These are phyloP conservation scores for Saccopteryx bilineata DNA, from an alignment of 2,113 vertebrate genomes.

Conservation along the genomic window DNA sequence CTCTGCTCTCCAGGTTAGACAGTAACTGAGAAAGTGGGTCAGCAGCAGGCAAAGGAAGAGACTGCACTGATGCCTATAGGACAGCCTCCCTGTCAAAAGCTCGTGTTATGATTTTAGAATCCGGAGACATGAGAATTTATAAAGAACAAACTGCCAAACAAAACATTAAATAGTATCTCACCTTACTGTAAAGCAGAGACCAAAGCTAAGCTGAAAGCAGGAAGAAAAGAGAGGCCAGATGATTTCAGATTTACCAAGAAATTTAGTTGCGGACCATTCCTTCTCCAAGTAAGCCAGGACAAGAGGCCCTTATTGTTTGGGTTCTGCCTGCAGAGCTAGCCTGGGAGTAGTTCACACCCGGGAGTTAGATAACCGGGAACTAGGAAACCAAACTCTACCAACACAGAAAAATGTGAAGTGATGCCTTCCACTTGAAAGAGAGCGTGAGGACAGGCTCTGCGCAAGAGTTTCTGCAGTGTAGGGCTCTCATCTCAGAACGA, in stretches of 20 bases:
- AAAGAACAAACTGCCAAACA: constrained; percentile 6
- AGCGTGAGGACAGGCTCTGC: background rate
- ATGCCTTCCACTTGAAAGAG: background rate
- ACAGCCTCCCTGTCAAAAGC: background rate
- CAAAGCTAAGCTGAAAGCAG: constrained; percentile 14
- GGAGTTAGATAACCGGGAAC: background rate
- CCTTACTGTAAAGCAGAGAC: background rate
- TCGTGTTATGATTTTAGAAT: background rate
- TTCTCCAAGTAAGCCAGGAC: background rate
- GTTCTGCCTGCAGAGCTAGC: background rate
- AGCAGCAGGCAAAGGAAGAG: background rate
- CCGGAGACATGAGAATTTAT: background rate
- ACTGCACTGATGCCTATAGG: background rate
- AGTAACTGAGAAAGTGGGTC: background rate
- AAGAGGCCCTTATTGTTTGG: background rate
- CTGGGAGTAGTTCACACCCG: background rate
- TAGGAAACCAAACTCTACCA: background rate
- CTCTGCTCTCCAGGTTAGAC: background rate
- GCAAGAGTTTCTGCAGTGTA: background rate
- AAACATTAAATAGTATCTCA: background rate
- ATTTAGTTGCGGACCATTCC: background rate
- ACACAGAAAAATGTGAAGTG: background rate
- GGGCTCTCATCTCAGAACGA: background rate
- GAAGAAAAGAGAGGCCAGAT: background rate
- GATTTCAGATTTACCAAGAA: constrained; percentile 44